Evolutionary conservation across 1,140 invertebrate species (phyloP).

Genomic region (Bombus pyrosoma): DNA sequence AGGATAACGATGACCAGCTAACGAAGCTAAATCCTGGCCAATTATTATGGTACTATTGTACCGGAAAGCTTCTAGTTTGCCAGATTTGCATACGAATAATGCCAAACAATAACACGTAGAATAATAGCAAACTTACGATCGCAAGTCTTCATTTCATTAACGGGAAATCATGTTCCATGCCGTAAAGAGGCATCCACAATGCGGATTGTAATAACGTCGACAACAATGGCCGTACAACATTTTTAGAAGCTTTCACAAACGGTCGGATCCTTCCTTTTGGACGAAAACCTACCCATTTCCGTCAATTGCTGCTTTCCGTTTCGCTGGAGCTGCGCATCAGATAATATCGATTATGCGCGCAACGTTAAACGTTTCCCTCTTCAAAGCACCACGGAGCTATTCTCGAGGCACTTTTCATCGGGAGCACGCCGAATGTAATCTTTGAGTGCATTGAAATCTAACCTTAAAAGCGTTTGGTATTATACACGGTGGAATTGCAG

Average conservation of each 20-base stretch:
- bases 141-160: background rate
- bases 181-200: background rate
- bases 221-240: background rate
- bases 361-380: constrained; percentile 18
- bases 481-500: background rate
- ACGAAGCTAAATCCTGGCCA: too few species aligned
- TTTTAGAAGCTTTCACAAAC: background rate
- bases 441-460: background rate
- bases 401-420: background rate
- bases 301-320: constrained; percentile 34
- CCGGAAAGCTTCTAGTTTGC: background rate
- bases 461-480: background rate
- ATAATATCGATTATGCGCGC: constrained; percentile 43
- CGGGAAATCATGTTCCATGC: background rate
- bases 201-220: too few species aligned
- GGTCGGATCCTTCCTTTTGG: background rate
- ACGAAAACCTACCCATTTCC: background rate
- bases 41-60: background rate
- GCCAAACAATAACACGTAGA: too few species aligned
- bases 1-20: too few species aligned
- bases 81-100: too few species aligned
- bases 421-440: background rate
- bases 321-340: constrained; percentile 4
- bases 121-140: too few species aligned
- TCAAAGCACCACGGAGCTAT: background rate